Conservation (phyloP, 2,797 vertebrate species). For the Tenualosa thibaudeaui region DNA sequence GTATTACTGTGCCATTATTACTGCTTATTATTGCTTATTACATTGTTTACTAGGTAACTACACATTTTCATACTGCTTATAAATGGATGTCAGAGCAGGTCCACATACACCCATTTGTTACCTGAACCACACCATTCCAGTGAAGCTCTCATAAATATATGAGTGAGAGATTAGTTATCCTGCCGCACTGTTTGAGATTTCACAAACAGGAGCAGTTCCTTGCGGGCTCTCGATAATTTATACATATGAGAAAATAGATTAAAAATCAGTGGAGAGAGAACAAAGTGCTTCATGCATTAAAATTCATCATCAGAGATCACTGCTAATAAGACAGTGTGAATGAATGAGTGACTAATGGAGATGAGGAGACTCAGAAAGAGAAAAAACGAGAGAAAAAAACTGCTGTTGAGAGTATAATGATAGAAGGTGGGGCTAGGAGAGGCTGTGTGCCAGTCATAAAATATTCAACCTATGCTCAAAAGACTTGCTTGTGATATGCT, state of each 20-base stretch:
- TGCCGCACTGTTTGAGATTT: not conserved
- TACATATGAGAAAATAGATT: slow-evolving; percentile 26
- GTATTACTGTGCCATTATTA: not conserved
- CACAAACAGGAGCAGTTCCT: slow-evolving; percentile 17
- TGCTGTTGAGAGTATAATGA: not conserved
- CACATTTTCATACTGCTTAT: not conserved
- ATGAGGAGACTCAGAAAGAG: not conserved
- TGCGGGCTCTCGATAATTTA: not conserved
- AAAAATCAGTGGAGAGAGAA: slow-evolving; percentile 20
- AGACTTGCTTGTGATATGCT: not conserved
- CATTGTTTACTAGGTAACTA: not conserved
- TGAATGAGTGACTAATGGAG: not conserved
- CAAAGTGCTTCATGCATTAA: slow-evolving; percentile 20
- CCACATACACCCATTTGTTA: not conserved
- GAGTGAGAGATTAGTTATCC: not conserved
- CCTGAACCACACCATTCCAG: not conserved
- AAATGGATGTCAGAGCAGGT: not conserved
- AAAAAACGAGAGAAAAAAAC: not conserved
- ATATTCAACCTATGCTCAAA: not conserved
- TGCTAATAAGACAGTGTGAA: not conserved
- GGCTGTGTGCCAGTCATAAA: not conserved
- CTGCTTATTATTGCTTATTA: not conserved
- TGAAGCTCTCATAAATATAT: not conserved
- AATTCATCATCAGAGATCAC: slow-evolving; percentile 15
- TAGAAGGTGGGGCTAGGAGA: not conserved